These are phyloP conservation scores for Cyanoramphus novaezelandiae DNA, from an alignment of 2,113 vertebrate genomes.

Conservation along the genomic window DNA sequence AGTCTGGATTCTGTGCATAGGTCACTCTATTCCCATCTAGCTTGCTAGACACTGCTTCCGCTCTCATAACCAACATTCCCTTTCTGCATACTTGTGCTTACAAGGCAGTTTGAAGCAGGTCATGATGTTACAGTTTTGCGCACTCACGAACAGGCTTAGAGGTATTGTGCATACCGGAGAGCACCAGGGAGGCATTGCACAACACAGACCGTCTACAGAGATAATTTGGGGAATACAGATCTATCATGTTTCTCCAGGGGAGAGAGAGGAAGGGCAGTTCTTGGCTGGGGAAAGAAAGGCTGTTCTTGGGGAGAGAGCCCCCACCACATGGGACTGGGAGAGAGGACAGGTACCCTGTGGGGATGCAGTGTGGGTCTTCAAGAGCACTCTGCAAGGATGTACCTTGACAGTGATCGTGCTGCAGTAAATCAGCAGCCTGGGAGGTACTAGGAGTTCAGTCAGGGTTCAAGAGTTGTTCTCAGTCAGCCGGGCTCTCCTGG, in stretches of 20 bases:
- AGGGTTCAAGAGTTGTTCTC: neutral
- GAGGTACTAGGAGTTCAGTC: neutral
- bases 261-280: neutral
- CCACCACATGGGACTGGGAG: rapidly evolving
- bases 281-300: neutral
- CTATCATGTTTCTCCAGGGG: neutral
- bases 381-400: neutral
- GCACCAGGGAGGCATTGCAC: neutral
- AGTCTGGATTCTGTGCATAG: neutral
- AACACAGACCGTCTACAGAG: rapidly evolving
- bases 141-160: neutral
- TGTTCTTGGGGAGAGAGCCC: rapidly evolving
- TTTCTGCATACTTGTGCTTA: neutral
- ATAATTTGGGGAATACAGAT: neutral
- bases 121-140: neutral
- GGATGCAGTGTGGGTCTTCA: neutral
- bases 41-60: neutral
- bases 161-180: neutral
- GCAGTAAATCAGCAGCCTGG: neutral
- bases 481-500: neutral
- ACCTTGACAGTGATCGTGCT: rapidly evolving
- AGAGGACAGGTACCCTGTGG: too few relatives aligned
- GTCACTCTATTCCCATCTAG: neutral
- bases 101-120: rapidly evolving
- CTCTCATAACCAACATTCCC: neutral